Base-by-base conservation (phyloP, 2,888 invertebrate species). In the Dicyrtomina minuta region DNA sequence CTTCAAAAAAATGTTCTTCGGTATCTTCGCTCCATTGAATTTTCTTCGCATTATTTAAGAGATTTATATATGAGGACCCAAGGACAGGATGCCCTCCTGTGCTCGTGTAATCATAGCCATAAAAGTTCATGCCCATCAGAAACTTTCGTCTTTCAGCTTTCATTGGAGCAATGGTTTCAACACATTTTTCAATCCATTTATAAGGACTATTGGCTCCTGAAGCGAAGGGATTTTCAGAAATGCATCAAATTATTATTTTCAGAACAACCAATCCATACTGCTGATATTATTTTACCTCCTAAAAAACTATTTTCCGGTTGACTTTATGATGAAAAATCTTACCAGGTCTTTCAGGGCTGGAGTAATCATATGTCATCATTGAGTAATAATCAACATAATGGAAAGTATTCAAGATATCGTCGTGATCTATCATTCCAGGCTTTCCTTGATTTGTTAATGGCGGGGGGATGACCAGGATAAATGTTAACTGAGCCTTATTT, bases 361-460 rank as follows among this genome's bases (percentile, higher is more conserved):
- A 95, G 82, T 88, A 96, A 81, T 97, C 96, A 80, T 97, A 97
- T 0, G 96, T 96, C 96, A 96, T 96, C n/a, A 97, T 85, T 41
- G 95, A 95, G 80, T 96, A 93, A 26, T 88, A 91, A 79, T 90
- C 89, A 0, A 96, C 87, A 81, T 89, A 85, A 5, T 89, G 87
- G 72, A 89, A 88, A 61, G 96, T 85, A 58, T 86, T 86, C 79
- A 91, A 88, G 81, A 93, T 92, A 76, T 94, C 89, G 75, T 89
- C 85, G 67, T 87, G 84, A 39, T 86, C 86, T 82, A 95, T 92
- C 77, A 90, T 85, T 79, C 90, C 88, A 6, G 79, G 68, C 49
- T 77, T 77, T 15, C 77, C 77, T 2, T 26, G n/a, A 58, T 75
- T 77, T 0, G 74, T 74, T 13, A 75, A 12, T 77, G 87, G 87